Base-by-base conservation (phyloP, 2,113 vertebrate species). In the Myrmecobius fasciatus region DNA sequence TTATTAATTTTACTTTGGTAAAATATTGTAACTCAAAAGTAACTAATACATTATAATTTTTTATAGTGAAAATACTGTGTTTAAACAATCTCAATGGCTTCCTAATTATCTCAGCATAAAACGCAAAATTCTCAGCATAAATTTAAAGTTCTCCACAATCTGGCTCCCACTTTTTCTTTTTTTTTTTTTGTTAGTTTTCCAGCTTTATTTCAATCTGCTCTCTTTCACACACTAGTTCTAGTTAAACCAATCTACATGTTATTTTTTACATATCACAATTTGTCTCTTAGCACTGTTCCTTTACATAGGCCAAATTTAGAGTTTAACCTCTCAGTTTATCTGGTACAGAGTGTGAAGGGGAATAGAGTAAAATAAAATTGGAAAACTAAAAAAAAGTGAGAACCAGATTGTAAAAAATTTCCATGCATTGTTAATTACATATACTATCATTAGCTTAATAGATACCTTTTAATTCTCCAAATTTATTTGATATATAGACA, bases 381-480 rank as follows among this genome's bases (percentile, higher is more conserved):
- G 11, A 67, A 36, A 67, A 67, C 28, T 36, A 67, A 67, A 67
- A 36, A 52, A 17, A 17, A 31, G 28, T 60, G 31, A 36, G 31
- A 67, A 1, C 12, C 31, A 36, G 60, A 67, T 17, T 67, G 31
- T 60, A 11, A 89, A 95, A 95, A 92, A 54, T 51, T 8, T 89
- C 93, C 91, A 24, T 53, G 6, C 10, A 46, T n/a, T 43, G 60
- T 20, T 75, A 20, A 17, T 92, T 95, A 25, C 24, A 25, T 89
- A n/a, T 54, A 7, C 36, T 75, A n/a, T 75, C 36, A 4, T 91
- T 93, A 8, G 56, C 94, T 96, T 93, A 89, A 25, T 10, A 7
- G 96, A 88, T 56, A 22, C 17, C 4, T 91, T 96, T 60, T 89
- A 67, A 54, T 94, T 90, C 88, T 92, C 93, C 54, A 67, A 90